Base-by-base conservation (phyloP, 2,888 invertebrate genomes). In the Dynastes grantii region DNA sequence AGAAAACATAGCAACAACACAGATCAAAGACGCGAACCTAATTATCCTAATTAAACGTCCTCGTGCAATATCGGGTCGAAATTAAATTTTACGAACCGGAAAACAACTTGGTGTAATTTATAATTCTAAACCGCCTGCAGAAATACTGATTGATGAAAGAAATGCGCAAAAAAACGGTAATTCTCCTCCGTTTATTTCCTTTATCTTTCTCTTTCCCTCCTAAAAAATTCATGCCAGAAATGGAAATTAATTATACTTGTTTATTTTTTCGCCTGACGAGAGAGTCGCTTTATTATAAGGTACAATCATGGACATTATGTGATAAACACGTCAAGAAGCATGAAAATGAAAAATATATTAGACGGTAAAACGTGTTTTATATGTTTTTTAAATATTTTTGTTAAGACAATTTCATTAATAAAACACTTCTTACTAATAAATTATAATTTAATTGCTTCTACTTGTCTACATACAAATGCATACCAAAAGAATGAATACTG, bases 1-100 rank as follows among this genome's bases (percentile, higher is more conserved):
- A 9, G 5, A 45, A 8, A 45, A 45, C 6, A 37, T 37, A 37
- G 37, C 37, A 37, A 6, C 8, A 45, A 45, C 8, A 45, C 45
- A 8, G 8, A 9, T 5, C 9, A 9, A 22, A 45, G 29, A 32
- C 32, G 16, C 1, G 22, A 65, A 65, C 6, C 9, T 65, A 45
- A 65, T 63, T 63, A 63, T 32, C 8, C 27, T 63, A 63, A 63
- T 63, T 58, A 32, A 63, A 29, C 11, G 5, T 63, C 63, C 32
- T 55, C 63, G 27, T 2, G 63, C 32, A 63, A 63, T 63, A 63
- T 32, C 32, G 63, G 29, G 9, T 63, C 63, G 27, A 32, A 63
- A 63, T 63, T 61, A 3, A 61, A 61, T 61, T 61, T 61, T 32
- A 11, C 29, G 63, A 29, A 8, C 55, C 8, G 22, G 22, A 58